phyloP scores from a whole-genome alignment of 2,113 vertebrate genomes.

The Carettochelys insculpta region DNA sequence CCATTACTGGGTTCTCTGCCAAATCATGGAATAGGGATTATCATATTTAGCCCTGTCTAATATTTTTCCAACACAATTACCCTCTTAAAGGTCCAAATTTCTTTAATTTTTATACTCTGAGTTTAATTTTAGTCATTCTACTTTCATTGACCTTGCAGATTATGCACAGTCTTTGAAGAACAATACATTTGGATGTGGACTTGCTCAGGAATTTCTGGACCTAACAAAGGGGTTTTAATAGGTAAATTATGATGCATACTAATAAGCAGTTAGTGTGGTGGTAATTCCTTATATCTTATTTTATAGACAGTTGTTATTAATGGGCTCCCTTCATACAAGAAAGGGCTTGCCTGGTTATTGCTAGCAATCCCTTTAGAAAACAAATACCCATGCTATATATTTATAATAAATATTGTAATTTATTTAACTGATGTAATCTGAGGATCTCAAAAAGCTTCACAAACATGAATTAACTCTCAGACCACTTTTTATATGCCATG shows the following conservation, averaged over 20 bases:
- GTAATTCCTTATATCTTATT: constrained; percentile 5
- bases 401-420: background rate
- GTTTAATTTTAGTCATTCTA: background rate
- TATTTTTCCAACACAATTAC: background rate
- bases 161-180: background rate
- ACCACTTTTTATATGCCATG: background rate
- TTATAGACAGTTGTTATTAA: constrained; percentile 46
- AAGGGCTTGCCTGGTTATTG: background rate
- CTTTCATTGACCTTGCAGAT: background rate
- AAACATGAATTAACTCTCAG: background rate
- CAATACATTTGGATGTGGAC: background rate
- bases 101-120: background rate
- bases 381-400: rapidly evolving
- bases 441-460: background rate
- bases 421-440: rapidly evolving
- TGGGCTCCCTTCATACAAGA: background rate
- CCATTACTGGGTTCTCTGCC: background rate
- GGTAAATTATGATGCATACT: constrained; percentile 6
- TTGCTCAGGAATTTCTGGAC: background rate
- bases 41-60: background rate
- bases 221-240: background rate
- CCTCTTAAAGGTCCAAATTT: background rate
- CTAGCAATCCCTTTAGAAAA: background rate
- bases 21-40: background rate
- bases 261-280: constrained; percentile 50